Percentiles rank a stretch among this genome's conserved stretches.
These are phyloP conservation scores for Eubasilissa regina DNA, from an alignment of 1,140 invertebrate genomes.

Conservation along the genomic window DNA sequence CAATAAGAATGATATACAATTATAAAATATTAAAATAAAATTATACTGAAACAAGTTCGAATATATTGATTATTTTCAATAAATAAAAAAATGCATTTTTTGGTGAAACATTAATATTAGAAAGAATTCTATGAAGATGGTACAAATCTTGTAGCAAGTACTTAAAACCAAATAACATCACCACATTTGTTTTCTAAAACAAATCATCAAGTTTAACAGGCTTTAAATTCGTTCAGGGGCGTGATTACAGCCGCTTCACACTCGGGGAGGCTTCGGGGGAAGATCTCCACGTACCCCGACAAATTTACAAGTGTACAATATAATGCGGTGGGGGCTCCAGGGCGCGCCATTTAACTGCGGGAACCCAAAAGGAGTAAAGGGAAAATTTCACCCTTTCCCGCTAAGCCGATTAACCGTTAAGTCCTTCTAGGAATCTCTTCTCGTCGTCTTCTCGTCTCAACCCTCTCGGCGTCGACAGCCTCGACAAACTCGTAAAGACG, in stretches of 20 bases:
- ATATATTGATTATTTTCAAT: too few relatives aligned
- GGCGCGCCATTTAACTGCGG: conserved; percentile 57
- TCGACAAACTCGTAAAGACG: conserved; percentile 53
- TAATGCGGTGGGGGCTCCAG: conserved; percentile 31
- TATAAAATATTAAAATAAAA: too few relatives aligned
- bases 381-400: conserved; percentile 59
- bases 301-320: conserved; percentile 51
- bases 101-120: too few relatives aligned
- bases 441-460: conserved; percentile 51
- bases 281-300: conserved; percentile 47
- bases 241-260: conserved; percentile 46
- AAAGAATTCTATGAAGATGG: too few relatives aligned
- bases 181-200: conserved; percentile 41
- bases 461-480: conserved; percentile 2
- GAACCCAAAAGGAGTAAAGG: conserved; percentile 38
- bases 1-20: too few relatives aligned
- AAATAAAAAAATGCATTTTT: too few relatives aligned
- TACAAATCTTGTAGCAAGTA: too few relatives aligned
- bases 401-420: conserved; percentile 61
- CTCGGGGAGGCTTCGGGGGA: conserved; percentile 17
- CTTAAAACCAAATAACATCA: conserved; percentile 12
- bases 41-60: too few relatives aligned
- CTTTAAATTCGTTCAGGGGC: conserved; percentile 37
- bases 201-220: conserved; percentile 42
- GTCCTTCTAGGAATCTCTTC: conserved; percentile 55